A percentile compares a stretch with the other conserved stretches of the same genome.
phyloP scores from a whole-genome alignment of 2,113 vertebrate species.

The Pollachius pollachius region DNA sequence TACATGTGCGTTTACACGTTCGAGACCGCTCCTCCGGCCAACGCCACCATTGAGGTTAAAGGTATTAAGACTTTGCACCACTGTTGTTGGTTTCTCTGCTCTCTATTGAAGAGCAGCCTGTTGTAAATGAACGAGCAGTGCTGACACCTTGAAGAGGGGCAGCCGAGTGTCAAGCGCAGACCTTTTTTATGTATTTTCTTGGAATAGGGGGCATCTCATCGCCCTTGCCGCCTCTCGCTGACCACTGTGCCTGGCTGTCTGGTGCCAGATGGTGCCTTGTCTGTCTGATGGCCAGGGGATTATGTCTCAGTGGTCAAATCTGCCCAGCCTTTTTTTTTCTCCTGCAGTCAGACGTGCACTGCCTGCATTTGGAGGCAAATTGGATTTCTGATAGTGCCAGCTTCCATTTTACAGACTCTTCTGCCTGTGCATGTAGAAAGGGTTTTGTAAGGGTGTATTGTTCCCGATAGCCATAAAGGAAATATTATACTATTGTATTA shows the following conservation, averaged over 20 bases:
- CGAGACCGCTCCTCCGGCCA: constrained; percentile 75
- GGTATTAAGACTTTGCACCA: constrained; percentile 70
- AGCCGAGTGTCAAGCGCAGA: too few species aligned
- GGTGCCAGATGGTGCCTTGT: constrained; percentile 76
- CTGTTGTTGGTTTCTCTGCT: constrained; percentile 40
- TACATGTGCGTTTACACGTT: constrained; percentile 94
- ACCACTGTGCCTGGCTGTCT: constrained; percentile 56
- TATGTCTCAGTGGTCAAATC: constrained; percentile 63
- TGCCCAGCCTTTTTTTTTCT: constrained; percentile 33
- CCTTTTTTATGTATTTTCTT: too few species aligned
- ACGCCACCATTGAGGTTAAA: constrained; percentile 94
- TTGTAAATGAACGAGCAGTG: neutral
- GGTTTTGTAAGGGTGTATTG: neutral
- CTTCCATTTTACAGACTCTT: constrained; percentile 31
- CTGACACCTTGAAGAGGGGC: too few species aligned
- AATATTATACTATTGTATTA: neutral
- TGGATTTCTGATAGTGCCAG: constrained; percentile 31
- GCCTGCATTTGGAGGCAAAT: constrained; percentile 27
- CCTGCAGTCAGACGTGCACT: constrained; percentile 35
- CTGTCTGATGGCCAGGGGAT: constrained; percentile 67
- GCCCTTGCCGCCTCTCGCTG: constrained; percentile 63
- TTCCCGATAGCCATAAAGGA: neutral
- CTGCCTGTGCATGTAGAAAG: neutral
- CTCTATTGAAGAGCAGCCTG: constrained; percentile 5
- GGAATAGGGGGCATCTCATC: neutral